Evolutionary conservation across 92 coral and sea anemone genomes (phyloP), one percentile per base, ranked within the genome.

Genomic region (Porites divaricata): DNA sequence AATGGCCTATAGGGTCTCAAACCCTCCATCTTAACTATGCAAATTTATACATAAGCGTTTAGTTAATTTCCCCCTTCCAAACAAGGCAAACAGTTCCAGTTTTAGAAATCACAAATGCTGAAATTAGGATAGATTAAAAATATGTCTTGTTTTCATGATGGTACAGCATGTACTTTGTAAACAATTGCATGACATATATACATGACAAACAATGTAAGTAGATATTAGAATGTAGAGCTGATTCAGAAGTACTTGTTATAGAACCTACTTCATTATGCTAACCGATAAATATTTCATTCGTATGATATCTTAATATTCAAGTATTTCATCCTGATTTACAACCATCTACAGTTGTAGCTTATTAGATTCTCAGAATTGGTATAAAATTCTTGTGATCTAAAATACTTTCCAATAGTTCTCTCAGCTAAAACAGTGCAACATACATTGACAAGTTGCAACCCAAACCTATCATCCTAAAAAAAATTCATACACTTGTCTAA

Each of bases 261-360:
- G 9, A 22, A 35, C 45, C 54, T 25, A 14, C 22, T 59, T 45
- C 11, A 41, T 16, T 35, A 22, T 54, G 59, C 35, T 20, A 45
- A 19, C 5, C 7, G 86, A 81, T 81, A 81, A 81, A 81, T 81
- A 81, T 67, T 54, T 65, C 66, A 71, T 79, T 67, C 78, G 59
- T 71, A 71, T 67, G 70, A 58, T 71, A 71, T 81, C 28, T 19
- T 72, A 67, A 70, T 70, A 51, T 54, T 79, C 24, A 9, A 15
- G 53, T 52, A 67, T 69, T 57, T 81, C 16, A 35, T 51, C 28
- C 53, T 61, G 62, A 81, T 81, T 70, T 81, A 81, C 78, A 81
- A 70, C 86, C 86, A 59, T n/a, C 54, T 2, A 58, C 77, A 71
- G 41, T 70, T 45, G 69, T 45, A 56, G 12, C 12, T 11, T 58